phyloP scores from a whole-genome alignment of 2,888 invertebrate species.

The Xanthorhoe designata region DNA sequence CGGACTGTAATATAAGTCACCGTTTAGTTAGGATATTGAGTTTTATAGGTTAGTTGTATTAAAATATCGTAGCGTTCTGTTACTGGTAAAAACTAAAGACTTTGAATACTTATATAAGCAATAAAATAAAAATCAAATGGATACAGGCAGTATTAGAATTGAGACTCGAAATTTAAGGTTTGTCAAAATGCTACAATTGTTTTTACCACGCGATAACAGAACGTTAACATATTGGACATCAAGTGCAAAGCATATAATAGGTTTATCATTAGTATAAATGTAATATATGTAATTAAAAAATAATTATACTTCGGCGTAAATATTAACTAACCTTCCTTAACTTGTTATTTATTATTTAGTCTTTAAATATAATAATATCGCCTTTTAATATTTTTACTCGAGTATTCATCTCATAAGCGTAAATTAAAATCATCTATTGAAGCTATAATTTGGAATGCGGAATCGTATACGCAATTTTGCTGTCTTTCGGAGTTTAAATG shows the following conservation, averaged over 20 bases:
- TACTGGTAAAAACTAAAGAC: constrained; percentile 23
- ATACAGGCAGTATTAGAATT: constrained; percentile 22
- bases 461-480: constrained; percentile 25
- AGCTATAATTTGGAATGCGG: constrained; percentile 21
- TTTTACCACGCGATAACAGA: constrained; percentile 33
- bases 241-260: constrained; percentile 48
- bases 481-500: constrained; percentile 31
- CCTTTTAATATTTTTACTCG: constrained; percentile 45
- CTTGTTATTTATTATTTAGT: constrained; percentile 68
- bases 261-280: constrained; percentile 48
- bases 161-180: constrained; percentile 15
- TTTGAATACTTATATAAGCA: constrained; percentile 18
- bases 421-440: constrained; percentile 30
- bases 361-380: constrained; percentile 47
- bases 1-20: constrained; percentile 43
- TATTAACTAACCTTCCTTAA: constrained; percentile 62
- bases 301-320: constrained; percentile 48
- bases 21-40: constrained; percentile 40
- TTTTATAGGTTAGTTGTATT: constrained; percentile 41
- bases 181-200: background rate
- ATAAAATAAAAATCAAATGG: constrained; percentile 14
- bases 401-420: constrained; percentile 41
- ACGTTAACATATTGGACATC: constrained; percentile 37
- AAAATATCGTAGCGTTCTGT: constrained; percentile 36
- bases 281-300: constrained; percentile 51